These are phyloP conservation scores for Eupeodes corollae DNA, from an alignment of 1,140 invertebrate genomes.

Conservation along the genomic window DNA sequence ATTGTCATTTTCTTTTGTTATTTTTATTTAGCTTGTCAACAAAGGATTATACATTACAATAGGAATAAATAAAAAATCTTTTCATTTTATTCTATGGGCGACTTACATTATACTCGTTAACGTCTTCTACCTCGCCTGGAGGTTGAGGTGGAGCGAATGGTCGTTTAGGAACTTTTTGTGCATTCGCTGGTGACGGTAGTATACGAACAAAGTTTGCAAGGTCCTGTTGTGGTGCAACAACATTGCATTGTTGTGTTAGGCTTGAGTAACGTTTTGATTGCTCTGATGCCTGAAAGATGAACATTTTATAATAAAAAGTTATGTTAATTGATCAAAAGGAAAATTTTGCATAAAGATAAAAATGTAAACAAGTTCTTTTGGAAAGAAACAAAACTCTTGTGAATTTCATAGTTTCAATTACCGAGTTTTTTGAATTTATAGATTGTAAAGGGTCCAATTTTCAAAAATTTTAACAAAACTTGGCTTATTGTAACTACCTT, in stretches of 20 bases:
- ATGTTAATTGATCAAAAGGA: background rate
- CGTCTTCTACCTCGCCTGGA: conserved; percentile 34
- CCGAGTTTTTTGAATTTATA: too few species aligned
- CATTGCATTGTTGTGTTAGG: conserved; percentile 55
- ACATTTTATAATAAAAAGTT: background rate
- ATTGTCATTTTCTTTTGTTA: too few species aligned
- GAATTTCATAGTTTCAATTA: too few species aligned
- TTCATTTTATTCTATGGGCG: background rate
- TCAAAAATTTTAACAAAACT: too few species aligned
- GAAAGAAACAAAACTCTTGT: too few species aligned
- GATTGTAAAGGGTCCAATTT: too few species aligned
- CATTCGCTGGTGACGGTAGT: conserved; percentile 46
- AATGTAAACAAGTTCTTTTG: too few species aligned
- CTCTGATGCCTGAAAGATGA: conserved; percentile 52
- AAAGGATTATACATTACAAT: too few species aligned
- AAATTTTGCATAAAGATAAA: background rate
- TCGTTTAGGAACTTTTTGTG: conserved; percentile 45
- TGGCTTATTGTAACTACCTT: too few species aligned
- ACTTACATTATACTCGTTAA: conserved; percentile 31
- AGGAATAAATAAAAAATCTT: background rate
- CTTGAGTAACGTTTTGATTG: conserved; percentile 65
- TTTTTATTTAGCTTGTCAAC: too few species aligned
- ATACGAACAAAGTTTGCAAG: conserved; percentile 60
- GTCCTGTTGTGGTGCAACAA: conserved; percentile 55
- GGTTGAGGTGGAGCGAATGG: conserved; percentile 56